These are phyloP conservation scores for Ectemnius lituratus DNA, from an alignment of 2,888 invertebrate genomes.

Conservation along the genomic window DNA sequence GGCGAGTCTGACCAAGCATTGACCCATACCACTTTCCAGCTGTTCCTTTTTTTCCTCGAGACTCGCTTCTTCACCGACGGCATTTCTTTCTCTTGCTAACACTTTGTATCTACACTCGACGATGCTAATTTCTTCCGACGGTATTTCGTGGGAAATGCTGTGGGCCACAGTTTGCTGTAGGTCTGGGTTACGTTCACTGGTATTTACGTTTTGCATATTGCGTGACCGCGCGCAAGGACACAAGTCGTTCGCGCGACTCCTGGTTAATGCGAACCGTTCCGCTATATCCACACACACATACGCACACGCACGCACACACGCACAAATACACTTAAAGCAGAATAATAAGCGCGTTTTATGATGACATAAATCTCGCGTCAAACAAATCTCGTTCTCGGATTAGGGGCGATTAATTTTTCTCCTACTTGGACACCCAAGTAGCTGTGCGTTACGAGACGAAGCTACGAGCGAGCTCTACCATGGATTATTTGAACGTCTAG, in stretches of 20 bases:
- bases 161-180: constrained; percentile 28
- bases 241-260: too few relatives aligned
- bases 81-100: too few relatives aligned
- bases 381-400: constrained; percentile 13
- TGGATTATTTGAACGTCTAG: constrained; percentile 19
- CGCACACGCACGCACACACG: background rate
- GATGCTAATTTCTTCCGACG: too few relatives aligned
- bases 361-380: constrained; percentile 24
- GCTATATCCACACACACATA: too few relatives aligned
- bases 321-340: constrained; percentile 12
- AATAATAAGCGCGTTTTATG: constrained; percentile 1
- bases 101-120: too few relatives aligned
- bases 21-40: too few relatives aligned
- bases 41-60: too few relatives aligned
- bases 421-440: too few relatives aligned
- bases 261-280: too few relatives aligned
- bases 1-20: too few relatives aligned
- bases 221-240: constrained; percentile 20
- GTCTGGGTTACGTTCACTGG: constrained; percentile 34
- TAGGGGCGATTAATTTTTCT: constrained; percentile 30
- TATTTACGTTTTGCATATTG: constrained; percentile 10
- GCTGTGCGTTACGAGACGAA: background rate
- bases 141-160: background rate
- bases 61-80: too few relatives aligned
- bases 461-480: background rate